A percentile compares a stretch with the other conserved stretches of the same genome.
phyloP scores from a whole-genome alignment of 2,888 invertebrate species.

The Philereme transversata region DNA sequence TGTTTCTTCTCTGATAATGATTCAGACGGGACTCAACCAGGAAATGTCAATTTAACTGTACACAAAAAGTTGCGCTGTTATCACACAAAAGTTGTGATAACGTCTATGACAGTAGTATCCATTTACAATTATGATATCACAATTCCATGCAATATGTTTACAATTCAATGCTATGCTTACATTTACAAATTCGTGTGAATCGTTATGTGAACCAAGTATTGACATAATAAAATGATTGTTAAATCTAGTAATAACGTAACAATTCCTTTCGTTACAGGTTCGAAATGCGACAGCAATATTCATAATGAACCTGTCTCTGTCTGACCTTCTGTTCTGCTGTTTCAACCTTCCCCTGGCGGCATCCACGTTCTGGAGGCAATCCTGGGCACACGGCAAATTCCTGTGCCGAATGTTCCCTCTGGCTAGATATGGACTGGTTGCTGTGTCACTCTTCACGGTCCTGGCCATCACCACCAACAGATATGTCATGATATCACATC shows the following conservation, averaged over 20 bases:
- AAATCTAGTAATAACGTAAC: background rate
- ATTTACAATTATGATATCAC: too few species aligned
- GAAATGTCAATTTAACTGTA: conserved; percentile 12
- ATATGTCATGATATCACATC: conserved; percentile 92
- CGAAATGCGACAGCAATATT: conserved; percentile 93
- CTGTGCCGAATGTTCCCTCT: conserved; percentile 90
- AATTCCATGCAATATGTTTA: background rate
- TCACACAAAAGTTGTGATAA: conserved; percentile 20
- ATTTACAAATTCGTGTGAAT: background rate
- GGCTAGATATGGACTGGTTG: conserved; percentile 89
- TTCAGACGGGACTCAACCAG: conserved; percentile 3
- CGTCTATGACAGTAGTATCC: conserved; percentile 9
- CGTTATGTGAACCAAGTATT: conserved; percentile 1
- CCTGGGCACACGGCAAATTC: conserved; percentile 88
- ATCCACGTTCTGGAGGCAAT: conserved; percentile 88
- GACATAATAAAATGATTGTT: conserved; percentile 7
- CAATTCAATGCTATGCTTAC: background rate
- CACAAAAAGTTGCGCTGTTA: conserved; percentile 17
- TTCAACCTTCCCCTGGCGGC: conserved; percentile 92
- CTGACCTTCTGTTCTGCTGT: conserved; percentile 91
- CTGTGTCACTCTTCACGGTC: conserved; percentile 91
- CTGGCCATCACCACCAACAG: conserved; percentile 92
- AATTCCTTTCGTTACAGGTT: conserved; percentile 78
- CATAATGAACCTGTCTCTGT: conserved; percentile 91
- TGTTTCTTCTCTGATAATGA: conserved; percentile 3